A percentile compares a stretch with the other conserved stretches of the same genome.
Conservation (phyloP, 2,113 vertebrate genomes). For the Odobenus rosmarus region DNA sequence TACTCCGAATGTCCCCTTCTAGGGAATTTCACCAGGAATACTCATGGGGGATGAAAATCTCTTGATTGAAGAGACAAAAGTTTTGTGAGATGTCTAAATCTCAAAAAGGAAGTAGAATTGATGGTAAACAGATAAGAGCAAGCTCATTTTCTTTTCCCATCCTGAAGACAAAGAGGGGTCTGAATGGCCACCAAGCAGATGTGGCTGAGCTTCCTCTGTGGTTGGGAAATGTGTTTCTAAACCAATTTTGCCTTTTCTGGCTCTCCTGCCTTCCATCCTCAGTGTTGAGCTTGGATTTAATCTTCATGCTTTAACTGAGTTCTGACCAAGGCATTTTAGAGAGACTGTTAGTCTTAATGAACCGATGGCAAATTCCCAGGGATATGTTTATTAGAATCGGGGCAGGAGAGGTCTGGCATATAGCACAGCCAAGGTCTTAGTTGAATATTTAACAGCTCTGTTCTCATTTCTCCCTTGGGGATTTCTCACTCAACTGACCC, state of each 20-base stretch:
- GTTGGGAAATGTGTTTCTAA: neutral
- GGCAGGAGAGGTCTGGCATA: neutral
- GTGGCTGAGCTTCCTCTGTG: neutral
- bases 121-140: neutral
- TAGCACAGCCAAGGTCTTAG: neutral
- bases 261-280: neutral
- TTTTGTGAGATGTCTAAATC: neutral
- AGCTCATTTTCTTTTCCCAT: neutral
- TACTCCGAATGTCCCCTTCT: neutral
- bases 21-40: neutral
- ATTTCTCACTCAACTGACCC: neutral
- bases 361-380: neutral
- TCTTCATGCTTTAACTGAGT: neutral
- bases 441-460: neutral
- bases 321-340: neutral
- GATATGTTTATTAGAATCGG: neutral
- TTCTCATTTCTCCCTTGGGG: neutral
- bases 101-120: neutral
- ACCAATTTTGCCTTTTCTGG: neutral
- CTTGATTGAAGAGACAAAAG: neutral
- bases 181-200: neutral
- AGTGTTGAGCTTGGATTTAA: neutral
- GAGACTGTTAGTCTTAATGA: neutral
- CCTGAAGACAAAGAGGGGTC: neutral
- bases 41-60: neutral